Conservation (phyloP, 1,140 invertebrate species). For the Drosophila melanica region DNA sequence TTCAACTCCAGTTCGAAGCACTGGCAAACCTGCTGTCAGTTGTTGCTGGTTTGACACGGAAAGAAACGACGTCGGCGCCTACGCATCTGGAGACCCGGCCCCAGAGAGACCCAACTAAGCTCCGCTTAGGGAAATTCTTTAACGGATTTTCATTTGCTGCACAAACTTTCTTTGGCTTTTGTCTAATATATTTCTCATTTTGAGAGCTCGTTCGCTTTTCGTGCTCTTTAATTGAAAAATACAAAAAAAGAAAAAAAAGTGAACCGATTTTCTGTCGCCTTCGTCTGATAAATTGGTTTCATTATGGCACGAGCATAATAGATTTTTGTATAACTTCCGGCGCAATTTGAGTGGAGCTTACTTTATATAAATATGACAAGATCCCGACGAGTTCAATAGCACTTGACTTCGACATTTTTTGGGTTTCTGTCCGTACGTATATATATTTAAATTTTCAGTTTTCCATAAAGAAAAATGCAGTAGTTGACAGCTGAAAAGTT, state of each 20-base stretch:
- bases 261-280: conserved; percentile 45
- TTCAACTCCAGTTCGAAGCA: conserved; percentile 30
- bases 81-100: conserved; percentile 62
- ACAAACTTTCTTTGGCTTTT: conserved; percentile 72
- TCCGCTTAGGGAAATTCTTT: conserved; percentile 78
- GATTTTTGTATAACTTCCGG: conserved; percentile 69
- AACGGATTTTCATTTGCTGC: conserved; percentile 73
- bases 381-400: conserved; percentile 56
- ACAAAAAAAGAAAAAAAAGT: conserved; percentile 26
- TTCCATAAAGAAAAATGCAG: conserved; percentile 43
- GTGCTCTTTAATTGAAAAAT: conserved; percentile 56
- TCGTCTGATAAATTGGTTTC: conserved; percentile 74
- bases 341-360: conserved; percentile 31
- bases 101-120: conserved; percentile 53
- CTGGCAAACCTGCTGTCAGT: conserved; percentile 79
- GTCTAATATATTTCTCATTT: conserved; percentile 43
- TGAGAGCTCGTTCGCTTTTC: conserved; percentile 11
- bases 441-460: conserved; percentile 48
- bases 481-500: conserved; percentile 76
- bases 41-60: conserved; percentile 75
- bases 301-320: conserved; percentile 63
- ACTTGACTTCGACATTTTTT: conserved; percentile 68
- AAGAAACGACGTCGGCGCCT: conserved; percentile 74
- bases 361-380: conserved; percentile 61
- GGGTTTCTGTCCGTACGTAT: conserved; percentile 23